These are phyloP conservation scores for Andrena hattorfiana DNA, from an alignment of 2,888 invertebrate genomes.

Conservation along the genomic window DNA sequence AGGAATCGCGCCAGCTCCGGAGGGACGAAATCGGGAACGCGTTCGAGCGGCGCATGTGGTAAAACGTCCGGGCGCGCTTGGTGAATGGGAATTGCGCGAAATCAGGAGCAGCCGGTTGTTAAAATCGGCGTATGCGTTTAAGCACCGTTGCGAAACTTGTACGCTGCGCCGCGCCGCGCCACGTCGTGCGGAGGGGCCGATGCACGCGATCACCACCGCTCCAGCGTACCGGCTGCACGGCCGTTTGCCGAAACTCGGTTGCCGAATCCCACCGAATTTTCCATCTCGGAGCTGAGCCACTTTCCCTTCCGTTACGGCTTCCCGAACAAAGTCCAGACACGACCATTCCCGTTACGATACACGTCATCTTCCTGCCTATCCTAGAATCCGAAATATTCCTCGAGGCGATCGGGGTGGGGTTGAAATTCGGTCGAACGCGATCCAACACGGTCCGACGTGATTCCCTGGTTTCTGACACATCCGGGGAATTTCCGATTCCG, in stretches of 20 bases:
- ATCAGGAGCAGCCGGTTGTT: constrained; percentile 71
- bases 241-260: background rate
- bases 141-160: constrained; percentile 58
- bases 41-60: constrained; percentile 14
- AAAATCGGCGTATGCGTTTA: constrained; percentile 74
- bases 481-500: constrained; percentile 39
- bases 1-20: background rate
- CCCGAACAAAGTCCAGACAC: background rate
- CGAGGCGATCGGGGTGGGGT: constrained; percentile 31
- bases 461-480: constrained; percentile 49
- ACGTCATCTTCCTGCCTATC: constrained; percentile 8
- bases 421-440: constrained; percentile 48
- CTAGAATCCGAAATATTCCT: constrained; percentile 66
- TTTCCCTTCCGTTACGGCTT: background rate
- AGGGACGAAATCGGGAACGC: background rate
- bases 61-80: constrained; percentile 53
- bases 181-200: too few relatives aligned
- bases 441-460: constrained; percentile 44
- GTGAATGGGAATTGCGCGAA: constrained; percentile 80
- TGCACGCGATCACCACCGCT: constrained; percentile 20
- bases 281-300: background rate
- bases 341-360: constrained; percentile 5
- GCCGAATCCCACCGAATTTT: background rate
- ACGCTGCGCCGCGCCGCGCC: constrained; percentile 13
- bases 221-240: background rate